phyloP scores from a whole-genome alignment of 2,113 vertebrate genomes.

The Paradoxurus hermaphroditus region DNA sequence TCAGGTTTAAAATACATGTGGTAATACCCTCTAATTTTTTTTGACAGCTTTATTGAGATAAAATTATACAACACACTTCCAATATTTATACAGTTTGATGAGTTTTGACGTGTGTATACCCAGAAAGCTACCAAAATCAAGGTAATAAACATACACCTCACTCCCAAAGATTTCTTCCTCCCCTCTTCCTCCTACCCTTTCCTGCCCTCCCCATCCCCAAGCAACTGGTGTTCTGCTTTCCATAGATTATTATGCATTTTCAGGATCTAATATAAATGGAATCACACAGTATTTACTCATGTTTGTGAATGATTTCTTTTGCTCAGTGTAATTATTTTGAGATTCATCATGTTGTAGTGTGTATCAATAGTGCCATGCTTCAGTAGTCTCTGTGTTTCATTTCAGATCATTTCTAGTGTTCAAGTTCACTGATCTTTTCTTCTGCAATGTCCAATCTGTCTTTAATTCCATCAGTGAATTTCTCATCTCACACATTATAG shows the following conservation, averaged over 20 bases:
- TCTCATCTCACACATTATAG: background rate
- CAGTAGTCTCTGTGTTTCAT: background rate
- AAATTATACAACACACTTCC: background rate
- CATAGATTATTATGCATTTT: background rate
- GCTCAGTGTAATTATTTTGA: background rate
- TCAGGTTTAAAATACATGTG: background rate
- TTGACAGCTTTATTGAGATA: background rate
- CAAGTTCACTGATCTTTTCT: constrained; percentile 9
- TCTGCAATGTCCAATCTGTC: background rate
- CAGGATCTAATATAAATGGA: background rate
- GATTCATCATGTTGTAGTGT: background rate
- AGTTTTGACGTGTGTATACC: background rate
- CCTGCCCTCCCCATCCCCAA: background rate
- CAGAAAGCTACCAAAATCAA: background rate
- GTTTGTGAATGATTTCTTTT: background rate
- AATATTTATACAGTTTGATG: background rate
- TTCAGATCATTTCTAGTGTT: constrained; percentile 1
- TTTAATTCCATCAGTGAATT: background rate
- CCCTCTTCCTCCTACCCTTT: background rate
- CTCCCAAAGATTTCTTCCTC: background rate
- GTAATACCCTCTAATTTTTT: background rate
- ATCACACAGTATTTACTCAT: background rate
- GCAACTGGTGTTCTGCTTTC: background rate
- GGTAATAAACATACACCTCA: background rate
- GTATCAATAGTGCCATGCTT: background rate